Percentiles rank a stretch among this genome's conserved stretches.
Evolutionary conservation across 2,113 vertebrate species (phyloP).

Genomic region (Thalassoma bifasciatum): DNA sequence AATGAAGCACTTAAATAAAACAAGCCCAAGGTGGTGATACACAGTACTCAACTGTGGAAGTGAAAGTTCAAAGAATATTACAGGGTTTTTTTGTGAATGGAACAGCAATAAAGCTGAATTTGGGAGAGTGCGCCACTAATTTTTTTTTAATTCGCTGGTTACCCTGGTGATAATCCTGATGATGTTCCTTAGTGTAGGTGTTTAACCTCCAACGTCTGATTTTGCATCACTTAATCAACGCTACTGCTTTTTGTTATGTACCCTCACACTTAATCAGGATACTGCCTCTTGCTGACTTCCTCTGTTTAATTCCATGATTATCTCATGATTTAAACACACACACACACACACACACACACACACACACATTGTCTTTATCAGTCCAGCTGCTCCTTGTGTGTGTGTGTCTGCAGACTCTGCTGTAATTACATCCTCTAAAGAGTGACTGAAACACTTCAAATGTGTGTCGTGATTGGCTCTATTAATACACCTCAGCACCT

Average conservation of each 20-base stretch:
- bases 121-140: conserved; percentile 1
- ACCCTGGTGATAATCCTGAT: conserved; percentile 48
- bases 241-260: background rate
- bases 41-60: background rate
- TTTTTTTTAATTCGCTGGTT: conserved; percentile 34
- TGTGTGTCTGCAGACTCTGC: background rate
- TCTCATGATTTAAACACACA: background rate
- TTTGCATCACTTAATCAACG: conserved; percentile 1
- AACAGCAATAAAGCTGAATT: background rate
- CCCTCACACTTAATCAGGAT: background rate
- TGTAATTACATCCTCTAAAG: conserved; percentile 53
- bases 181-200: conserved; percentile 28
- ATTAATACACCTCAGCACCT: conserved; percentile 13
- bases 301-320: background rate
- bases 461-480: conserved; percentile 32
- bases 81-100: background rate
- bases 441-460: conserved; percentile 36
- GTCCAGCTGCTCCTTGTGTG: background rate
- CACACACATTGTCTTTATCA: background rate
- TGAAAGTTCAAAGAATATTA: background rate
- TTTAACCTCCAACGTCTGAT: conserved; percentile 9
- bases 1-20: conserved; percentile 7
- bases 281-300: background rate
- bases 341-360: background rate
- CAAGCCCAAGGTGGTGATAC: background rate